Evolutionary conservation across 2,113 vertebrate species (phyloP), one percentile per base, ranked within the genome.

Genomic region (Condylura cristata): DNA sequence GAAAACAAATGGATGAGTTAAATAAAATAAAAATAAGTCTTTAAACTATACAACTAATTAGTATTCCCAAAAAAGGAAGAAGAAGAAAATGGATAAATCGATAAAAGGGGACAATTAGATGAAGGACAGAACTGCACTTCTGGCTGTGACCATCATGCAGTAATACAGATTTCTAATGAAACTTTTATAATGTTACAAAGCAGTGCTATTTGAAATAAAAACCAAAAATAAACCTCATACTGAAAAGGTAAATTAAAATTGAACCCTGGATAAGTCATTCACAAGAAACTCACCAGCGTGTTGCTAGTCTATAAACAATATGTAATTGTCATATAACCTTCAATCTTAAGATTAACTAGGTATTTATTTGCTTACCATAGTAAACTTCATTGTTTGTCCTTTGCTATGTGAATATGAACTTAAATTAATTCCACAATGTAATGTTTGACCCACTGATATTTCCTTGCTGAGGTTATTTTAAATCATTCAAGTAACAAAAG

Each of bases 341-440:
- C 92, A 83, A 87, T 61, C 20, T 48, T 86, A 53, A 89, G 71
- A 81, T 81, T 90, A 86, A 39, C 37, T 79, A 68, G 6, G 63
- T 18, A 32, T 11, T 93, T 94, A 90, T 89, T 89, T 90, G 30
- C 61, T 81, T 95, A 10, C 28, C 81, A 90, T 24, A 72, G 60
- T 11, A 84, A 72, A 34, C 17, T 41, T 86, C 39, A 80, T n/a
- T 89, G 17, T 6, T 48, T 91, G 30, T 63, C 84, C 46, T 93
- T 61, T 63, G 30, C 82, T 78, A 70, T 41, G 28, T 68, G 61
- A 92, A 76, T 76, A 84, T 87, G 46, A 81, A 92, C 81, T 87
- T 87, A 91, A 83, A 83, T 86, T 65, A 79, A 92, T 51, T 90
- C 56, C 80, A 70, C 8, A 51, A 80, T 70, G 11, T 94, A 83